Evolutionary conservation across 2,113 vertebrate species (phyloP), one percentile per base, ranked within the genome.

Genomic region (Hypanus sabinus): DNA sequence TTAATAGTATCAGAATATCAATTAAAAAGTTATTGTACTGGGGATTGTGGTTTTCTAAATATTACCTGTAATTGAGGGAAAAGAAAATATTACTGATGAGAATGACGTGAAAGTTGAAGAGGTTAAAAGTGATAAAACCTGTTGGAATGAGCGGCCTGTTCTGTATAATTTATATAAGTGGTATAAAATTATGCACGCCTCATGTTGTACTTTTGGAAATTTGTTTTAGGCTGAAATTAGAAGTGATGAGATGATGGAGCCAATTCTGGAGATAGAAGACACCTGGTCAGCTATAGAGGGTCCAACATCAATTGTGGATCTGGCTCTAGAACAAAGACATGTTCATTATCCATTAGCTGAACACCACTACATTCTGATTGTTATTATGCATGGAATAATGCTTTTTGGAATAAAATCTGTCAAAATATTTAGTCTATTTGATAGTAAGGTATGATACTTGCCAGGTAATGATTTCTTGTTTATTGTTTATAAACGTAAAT

Each of bases 321-420:
- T 99, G 0, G 99, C 98, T 0, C 96, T 99, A 22, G 99, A 99
- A 94, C 98, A 99, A 97, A 97, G 96, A 30, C 97, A 96, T 0
- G 95, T 99, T 70, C 98, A 99, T 96, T 99, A 98, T 95, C 98
- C 98, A 0, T 97, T 99, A 80, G 98, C 98, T 3, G 98, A 98
- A 70, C 99, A 99, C 95, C 99, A 99, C 95, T 99, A 97, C 0
- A 94, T 99, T 92, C 95, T 99, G 20, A 98, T 97, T 1, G 96
- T 97, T 0, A 9, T 99, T 94, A 93, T 99, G 18, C 98, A 98
- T 0, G 97, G 97, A 0, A 94, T 97, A 94, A 98, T 98, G 98
- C 97, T 96, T 95, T 98, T 99, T 94, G 95, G 96, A 0, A 95
- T 99, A 90, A 98, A 97, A 95, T 94, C 94, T 0, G 96, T 98